These are phyloP conservation scores for Craterocephalus amniculus DNA, from an alignment of 2,797 vertebrate species.

Conservation along the genomic window DNA sequence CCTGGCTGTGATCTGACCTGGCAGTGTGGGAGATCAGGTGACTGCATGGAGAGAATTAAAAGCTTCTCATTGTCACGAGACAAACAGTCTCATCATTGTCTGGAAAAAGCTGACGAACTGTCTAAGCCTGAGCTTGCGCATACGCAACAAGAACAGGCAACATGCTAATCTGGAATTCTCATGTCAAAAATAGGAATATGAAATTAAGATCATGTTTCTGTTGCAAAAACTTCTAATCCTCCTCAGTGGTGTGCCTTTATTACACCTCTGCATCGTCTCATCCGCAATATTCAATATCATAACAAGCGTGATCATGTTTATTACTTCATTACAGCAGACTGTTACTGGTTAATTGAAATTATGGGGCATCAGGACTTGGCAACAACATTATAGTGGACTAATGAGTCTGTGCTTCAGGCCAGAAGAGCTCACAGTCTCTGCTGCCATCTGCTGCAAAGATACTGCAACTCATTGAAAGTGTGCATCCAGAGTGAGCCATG, in stretches of 20 bases:
- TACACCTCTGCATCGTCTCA: slow-evolving; percentile 6
- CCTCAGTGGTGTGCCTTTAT: slow-evolving; percentile 24
- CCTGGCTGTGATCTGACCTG: slow-evolving; percentile 37
- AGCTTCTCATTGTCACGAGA: slow-evolving; percentile 44
- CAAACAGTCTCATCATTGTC: slow-evolving; percentile 30
- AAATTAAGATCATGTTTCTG: slow-evolving; percentile 29
- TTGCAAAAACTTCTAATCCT: slow-evolving; percentile 27
- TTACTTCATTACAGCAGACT: slow-evolving; percentile 26
- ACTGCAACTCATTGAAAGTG: background rate
- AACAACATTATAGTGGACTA: background rate
- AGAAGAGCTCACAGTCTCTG: slow-evolving; percentile 46
- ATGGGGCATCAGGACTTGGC: slow-evolving; percentile 24
- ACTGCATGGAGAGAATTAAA: slow-evolving; percentile 44
- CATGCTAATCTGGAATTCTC: slow-evolving; percentile 18
- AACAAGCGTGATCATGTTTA: slow-evolving; percentile 32
- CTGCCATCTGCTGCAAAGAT: slow-evolving; percentile 73
- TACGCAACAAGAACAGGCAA: background rate
- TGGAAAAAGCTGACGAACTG: slow-evolving; percentile 18
- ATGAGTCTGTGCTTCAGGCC: background rate
- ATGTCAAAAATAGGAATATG: slow-evolving; percentile 6
- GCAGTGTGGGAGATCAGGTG: slow-evolving; percentile 48
- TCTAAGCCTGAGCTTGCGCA: slow-evolving; percentile 9
- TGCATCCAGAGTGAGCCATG: no score
- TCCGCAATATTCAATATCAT: slow-evolving; percentile 8
- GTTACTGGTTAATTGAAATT: slow-evolving; percentile 17